Evolutionary conservation across 2,888 invertebrate species (phyloP).

Genomic region (Eupeodes luniger): DNA sequence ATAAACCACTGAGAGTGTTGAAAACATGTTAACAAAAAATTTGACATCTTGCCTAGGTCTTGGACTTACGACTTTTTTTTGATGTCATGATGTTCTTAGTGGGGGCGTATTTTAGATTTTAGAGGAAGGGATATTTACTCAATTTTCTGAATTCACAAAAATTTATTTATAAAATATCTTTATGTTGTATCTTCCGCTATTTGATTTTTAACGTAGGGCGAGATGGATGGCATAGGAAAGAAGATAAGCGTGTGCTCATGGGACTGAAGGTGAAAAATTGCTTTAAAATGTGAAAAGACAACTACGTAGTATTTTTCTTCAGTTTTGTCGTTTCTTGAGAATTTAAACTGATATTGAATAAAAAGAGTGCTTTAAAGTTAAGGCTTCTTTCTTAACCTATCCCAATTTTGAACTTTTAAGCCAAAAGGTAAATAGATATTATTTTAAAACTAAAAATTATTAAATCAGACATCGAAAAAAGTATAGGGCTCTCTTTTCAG

Average conservation of each 20-base stretch:
- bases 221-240: constrained; percentile 51
- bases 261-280: constrained; percentile 70
- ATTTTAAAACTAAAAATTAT: too few relatives aligned
- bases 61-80: not conserved
- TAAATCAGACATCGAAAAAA: too few relatives aligned
- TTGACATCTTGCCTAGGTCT: not conserved
- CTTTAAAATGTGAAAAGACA: constrained; percentile 48
- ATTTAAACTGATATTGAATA: not conserved
- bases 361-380: too few relatives aligned
- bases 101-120: too few relatives aligned
- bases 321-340: not conserved
- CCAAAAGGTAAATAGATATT: too few relatives aligned
- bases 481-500: too few relatives aligned
- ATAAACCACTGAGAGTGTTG: constrained; percentile 45
- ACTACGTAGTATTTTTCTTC: constrained; percentile 34
- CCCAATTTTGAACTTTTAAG: too few relatives aligned
- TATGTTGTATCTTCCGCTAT: constrained; percentile 55
- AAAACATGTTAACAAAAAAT: constrained; percentile 47
- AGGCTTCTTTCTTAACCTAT: too few relatives aligned
- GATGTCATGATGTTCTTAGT: too few relatives aligned
- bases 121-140: not conserved
- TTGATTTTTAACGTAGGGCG: constrained; percentile 64
- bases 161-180: not conserved
- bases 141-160: constrained; percentile 41
- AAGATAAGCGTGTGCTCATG: constrained; percentile 70